Evolutionary conservation across 1,140 invertebrate genomes (phyloP), one percentile per base, ranked within the genome.

Genomic region (Lasaia peninsularis): DNA sequence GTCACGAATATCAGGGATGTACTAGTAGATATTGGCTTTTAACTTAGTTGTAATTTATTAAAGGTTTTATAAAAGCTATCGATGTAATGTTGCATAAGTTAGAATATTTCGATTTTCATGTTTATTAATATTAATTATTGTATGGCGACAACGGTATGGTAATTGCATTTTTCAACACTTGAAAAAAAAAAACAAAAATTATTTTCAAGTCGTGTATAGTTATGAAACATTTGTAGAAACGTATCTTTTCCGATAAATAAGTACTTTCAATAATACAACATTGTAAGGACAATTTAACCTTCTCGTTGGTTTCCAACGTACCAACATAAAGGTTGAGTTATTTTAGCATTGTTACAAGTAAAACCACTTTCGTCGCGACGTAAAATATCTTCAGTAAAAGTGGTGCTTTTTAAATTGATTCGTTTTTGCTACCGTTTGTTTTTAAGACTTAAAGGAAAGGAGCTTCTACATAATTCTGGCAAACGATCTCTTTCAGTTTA

Each of bases 11-110:
- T 82, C 83, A 81, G 80, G 74, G 80, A 77, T 71, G 73, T 79
- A 63, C 61, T 70, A 80, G 73, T 54, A 56, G 71, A 82, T 79
- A 78, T 61, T 53, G 68, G 77, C 80, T 86, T 84, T 76, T 81
- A 73, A 77, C 71, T 63, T 83, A 83, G 74, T 75, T 73, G 12
- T 52, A 65, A 76, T 71, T 77, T 81, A 72, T 83, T 71, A 82
- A 75, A 78, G 64, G 68, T 79, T 54, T 80, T 76, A 73, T 85
- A 78, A 75, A 72, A 77, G 77, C 75, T 82, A 73, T 78, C 65
- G 76, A 64, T 78, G 81, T 83, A 87, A 75, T 73, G 64, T 75
- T 66, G 75, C 67, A 68, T 80, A 73, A 65, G 49, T 66, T 80
- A 72, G 69, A 52, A 52, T 28, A 52, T 52, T 31, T 31, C 11